These are phyloP conservation scores for Sylvicapra grimmia DNA, from an alignment of 2,113 vertebrate genomes.

Conservation along the genomic window DNA sequence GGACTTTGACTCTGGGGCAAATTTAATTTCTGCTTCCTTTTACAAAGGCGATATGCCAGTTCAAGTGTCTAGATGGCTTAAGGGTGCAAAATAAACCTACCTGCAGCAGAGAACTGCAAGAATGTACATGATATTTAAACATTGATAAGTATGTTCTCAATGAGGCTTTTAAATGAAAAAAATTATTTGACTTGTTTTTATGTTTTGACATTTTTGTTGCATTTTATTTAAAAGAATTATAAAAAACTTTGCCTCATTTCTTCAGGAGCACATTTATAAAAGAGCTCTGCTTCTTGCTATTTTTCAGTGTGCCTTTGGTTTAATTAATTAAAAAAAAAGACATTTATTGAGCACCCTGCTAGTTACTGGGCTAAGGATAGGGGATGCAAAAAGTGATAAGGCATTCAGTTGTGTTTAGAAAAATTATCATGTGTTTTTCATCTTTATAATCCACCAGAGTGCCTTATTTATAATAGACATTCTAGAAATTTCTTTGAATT, in stretches of 20 bases:
- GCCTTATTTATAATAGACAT: background rate
- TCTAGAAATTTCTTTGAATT: background rate
- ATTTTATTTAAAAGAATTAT: background rate
- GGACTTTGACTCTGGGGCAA: background rate
- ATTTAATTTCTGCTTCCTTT: background rate
- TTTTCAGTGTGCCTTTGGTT: background rate
- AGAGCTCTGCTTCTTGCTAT: background rate
- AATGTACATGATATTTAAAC: background rate
- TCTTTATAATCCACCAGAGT: background rate
- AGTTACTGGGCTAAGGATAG: background rate
- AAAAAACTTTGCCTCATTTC: background rate
- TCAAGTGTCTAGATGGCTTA: background rate
- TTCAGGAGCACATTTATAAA: background rate
- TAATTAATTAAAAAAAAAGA: background rate
- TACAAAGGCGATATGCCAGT: background rate
- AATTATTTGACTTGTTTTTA: background rate
- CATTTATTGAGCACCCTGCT: background rate
- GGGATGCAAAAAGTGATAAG: background rate
- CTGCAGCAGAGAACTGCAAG: background rate
- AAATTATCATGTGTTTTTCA: background rate
- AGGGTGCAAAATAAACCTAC: background rate
- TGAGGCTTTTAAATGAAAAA: background rate
- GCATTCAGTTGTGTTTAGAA: background rate
- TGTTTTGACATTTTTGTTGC: background rate
- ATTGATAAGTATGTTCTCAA: background rate